phyloP scores from a whole-genome alignment of 1,140 invertebrate species.

The Platyscapa corneri region DNA sequence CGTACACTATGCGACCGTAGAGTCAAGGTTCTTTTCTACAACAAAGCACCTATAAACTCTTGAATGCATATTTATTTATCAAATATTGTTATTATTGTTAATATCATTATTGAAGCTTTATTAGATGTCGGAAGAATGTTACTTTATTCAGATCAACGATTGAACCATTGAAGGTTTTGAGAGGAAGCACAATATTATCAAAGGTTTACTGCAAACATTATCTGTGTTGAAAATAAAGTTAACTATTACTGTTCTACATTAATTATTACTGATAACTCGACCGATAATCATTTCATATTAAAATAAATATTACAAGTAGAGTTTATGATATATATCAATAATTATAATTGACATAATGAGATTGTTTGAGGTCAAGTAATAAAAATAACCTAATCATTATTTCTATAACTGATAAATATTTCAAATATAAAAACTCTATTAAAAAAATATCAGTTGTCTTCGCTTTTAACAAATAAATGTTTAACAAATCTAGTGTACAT shows the following conservation, averaged over 20 bases:
- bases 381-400: not conserved
- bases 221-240: not conserved
- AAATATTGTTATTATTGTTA: constrained; percentile 7
- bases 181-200: not conserved
- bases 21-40: not conserved
- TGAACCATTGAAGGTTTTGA: not conserved
- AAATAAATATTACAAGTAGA: not conserved
- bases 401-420: not conserved
- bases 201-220: not conserved
- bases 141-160: not conserved
- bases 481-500: no score
- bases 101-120: not conserved
- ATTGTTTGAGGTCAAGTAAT: not conserved
- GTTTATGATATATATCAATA: not conserved
- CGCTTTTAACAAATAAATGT: no score
- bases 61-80: not conserved
- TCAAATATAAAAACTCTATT: not conserved
- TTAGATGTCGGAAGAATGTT: not conserved
- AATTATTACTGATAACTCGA: not conserved
- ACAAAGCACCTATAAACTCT: not conserved
- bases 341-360: not conserved
- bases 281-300: not conserved
- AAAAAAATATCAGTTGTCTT: no score
- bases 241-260: not conserved
- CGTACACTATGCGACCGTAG: not conserved